Evolutionary conservation across 2,888 invertebrate genomes (phyloP), one percentile per base, ranked within the genome.

Genomic region (Macrophya alboannulata): DNA sequence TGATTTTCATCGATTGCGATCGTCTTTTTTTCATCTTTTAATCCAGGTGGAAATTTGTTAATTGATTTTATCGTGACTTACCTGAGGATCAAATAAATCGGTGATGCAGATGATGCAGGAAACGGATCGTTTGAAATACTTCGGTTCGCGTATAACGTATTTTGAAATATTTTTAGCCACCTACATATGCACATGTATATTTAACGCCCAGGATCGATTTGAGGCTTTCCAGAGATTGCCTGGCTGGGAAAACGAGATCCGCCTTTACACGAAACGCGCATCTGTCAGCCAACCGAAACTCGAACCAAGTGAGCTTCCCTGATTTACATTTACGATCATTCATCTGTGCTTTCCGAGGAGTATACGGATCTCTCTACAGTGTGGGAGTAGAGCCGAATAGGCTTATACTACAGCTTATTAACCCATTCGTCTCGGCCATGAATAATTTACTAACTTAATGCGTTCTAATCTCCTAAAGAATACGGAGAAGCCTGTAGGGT

Each of bases 241-340:
- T 25, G 74, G 74, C 21, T 45, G 25, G 45, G 45, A 74, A 74
- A 43, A 21, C 45, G 74, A 74, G 74, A 74, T 74, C 25, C 74
- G 31, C 45, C 74, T 43, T 74, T 12, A 68, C 74, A 45, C 48
- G 51, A 37, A 77, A 37, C 25, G 77, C 77, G 31, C 77, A n/a
- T 77, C 77, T 77, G 77, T 77, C 77, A 77, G 77, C 25, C 77
- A 45, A 25, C 72, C 43, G 72, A 74, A 45, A 45, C 81, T 62
- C n/a, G 21, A 81, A 81, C 81, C 59, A 62, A 59, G 81, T 40
- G 62, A 81, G 37, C 43, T 40, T 48, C 40, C 85, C 85, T 90
- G 90, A 91, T 91, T 91, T 90, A 91, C 91, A 91, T 91, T 91
- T 90, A 90, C 90, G 89, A 91, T 91, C 89, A 88, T 89, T 90